Evolutionary conservation across 2,888 invertebrate species (phyloP), one percentile per base, ranked within the genome.

Genomic region (Papilio demoleus): DNA sequence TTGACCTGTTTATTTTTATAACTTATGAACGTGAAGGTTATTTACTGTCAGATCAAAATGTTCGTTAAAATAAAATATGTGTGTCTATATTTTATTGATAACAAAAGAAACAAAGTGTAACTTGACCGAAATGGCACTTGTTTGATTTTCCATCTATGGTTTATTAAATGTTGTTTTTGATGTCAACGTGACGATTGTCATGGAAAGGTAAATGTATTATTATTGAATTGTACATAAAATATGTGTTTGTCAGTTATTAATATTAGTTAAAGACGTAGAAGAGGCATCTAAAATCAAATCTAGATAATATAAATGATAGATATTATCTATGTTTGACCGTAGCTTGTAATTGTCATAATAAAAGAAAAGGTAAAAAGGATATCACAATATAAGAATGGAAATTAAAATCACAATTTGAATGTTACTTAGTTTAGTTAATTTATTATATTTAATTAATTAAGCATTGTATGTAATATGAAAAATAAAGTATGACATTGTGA

Each of bases 401-500:
- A 53, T 47, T 8, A 27, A 53, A 50, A 50, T 19, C 50, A 50
- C 50, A 50, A 50, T 50, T 27, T 27, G 27, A 47, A 47, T 47
- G 47, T 47, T 50, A 27, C 12, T 27, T 50, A 50, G 40, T 61
- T 5, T 27, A 61, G 31, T 45, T 31, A 42, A 61, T 31, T 42
- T 27, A 34, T 42, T 40, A 9, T 61, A 42, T 27, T 61, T 42
- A 5, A 61, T 40, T 27, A 14, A 8, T 24, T 42, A 42, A 61
- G 42, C 4, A 45, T 24, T 45, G 42, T 27, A 27, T 61, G 61
- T 42, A 27, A 27, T n/a, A 19, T 47, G 6, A 22, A 11, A 19
- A 50, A 17, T 61, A 61, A 61, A 45, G n/a, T 34, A 45, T 45
- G 8, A 27, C 11, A 12, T 61, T 42, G 40, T 17, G n/a, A 60